These are phyloP conservation scores for Dicrurus megarhynchus DNA, from an alignment of 2,113 vertebrate species.

Conservation along the genomic window DNA sequence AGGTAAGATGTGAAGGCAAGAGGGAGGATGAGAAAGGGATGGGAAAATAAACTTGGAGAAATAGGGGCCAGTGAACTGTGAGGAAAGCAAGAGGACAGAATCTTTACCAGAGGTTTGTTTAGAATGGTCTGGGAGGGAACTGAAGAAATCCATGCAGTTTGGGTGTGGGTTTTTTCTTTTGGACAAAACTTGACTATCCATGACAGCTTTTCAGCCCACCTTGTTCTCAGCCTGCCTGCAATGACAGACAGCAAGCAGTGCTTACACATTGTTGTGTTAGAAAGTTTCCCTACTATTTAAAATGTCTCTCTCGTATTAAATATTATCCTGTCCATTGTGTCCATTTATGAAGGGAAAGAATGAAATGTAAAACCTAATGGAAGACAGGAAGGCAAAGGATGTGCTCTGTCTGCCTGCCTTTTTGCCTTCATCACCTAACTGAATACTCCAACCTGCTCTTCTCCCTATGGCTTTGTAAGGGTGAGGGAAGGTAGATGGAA, in stretches of 20 bases:
- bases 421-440: background rate
- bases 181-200: background rate
- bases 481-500: background rate
- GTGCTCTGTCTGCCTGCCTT: background rate
- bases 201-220: background rate
- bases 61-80: background rate
- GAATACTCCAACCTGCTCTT: background rate
- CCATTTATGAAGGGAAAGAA: background rate
- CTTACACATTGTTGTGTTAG: background rate
- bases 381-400: background rate
- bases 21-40: background rate
- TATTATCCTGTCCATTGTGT: background rate
- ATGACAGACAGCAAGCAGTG: background rate
- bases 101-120: background rate
- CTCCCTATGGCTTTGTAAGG: background rate
- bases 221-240: background rate
- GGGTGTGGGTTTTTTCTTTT: background rate
- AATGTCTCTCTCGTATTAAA: background rate
- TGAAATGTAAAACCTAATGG: background rate
- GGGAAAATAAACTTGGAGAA: background rate
- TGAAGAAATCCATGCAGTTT: background rate
- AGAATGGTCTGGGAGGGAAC: background rate
- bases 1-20: background rate
- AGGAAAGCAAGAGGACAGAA: background rate
- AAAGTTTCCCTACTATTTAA: background rate